A percentile compares a stretch with the other conserved stretches of the same genome.
These are phyloP conservation scores for Yponomeuta evonymella DNA, from an alignment of 2,888 invertebrate genomes.

Conservation along the genomic window DNA sequence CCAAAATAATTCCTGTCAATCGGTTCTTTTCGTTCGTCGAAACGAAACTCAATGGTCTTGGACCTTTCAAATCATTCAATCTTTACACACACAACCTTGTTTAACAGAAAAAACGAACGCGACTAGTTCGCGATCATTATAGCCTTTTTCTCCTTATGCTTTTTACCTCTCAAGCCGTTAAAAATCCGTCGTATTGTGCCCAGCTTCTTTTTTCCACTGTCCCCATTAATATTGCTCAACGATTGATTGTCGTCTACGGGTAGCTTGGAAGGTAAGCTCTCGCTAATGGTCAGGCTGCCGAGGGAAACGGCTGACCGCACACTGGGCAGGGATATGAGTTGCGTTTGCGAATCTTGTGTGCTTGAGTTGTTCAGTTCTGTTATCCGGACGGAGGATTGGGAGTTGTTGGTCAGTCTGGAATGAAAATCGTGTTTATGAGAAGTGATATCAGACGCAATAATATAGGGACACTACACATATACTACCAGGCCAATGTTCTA, in stretches of 20 bases:
- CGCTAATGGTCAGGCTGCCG: constrained; percentile 26
- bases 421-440: not conserved
- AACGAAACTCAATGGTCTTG: not conserved
- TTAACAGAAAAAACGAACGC: not conserved
- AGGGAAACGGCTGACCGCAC: constrained; percentile 29
- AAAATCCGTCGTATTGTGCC: not conserved
- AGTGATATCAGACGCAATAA: too few relatives aligned
- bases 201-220: constrained; percentile 21
- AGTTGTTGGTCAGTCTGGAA: not conserved
- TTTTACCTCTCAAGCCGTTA: constrained; percentile 11
- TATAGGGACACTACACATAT: too few relatives aligned
- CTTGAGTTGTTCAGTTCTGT: constrained; percentile 27
- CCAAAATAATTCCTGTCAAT: not conserved
- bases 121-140: not conserved
- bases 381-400: constrained; percentile 30
- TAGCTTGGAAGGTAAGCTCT: constrained; percentile 19
- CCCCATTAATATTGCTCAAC: constrained; percentile 29
- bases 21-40: not conserved
- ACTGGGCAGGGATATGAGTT: constrained; percentile 26
- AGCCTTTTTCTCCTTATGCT: constrained; percentile 9
- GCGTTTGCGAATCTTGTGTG: constrained; percentile 21
- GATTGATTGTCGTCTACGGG: constrained; percentile 31
- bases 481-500: too few relatives aligned
- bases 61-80: not conserved
- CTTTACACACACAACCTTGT: not conserved